A percentile compares a stretch with the other conserved stretches of the same genome.
phyloP scores from a whole-genome alignment of 2,797 vertebrate genomes.

The Gymnodraco acuticeps region DNA sequence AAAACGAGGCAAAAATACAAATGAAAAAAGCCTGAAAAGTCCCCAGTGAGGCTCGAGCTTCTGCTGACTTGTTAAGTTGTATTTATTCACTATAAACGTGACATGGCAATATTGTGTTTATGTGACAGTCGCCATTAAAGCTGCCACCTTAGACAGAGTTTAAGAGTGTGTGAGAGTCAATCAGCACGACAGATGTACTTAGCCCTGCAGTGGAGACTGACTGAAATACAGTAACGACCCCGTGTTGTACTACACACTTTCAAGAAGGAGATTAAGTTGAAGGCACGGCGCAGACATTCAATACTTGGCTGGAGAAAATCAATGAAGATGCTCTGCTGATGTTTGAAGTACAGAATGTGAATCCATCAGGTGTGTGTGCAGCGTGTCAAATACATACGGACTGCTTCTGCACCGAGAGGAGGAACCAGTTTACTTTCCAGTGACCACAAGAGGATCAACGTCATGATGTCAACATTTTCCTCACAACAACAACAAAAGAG shows the following conservation, averaged over 20 bases:
- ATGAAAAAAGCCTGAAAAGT: too few species aligned
- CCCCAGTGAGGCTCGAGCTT: background rate
- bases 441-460: too few species aligned
- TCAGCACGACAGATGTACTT: constrained; percentile 32
- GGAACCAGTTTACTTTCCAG: too few species aligned
- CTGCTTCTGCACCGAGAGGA: too few species aligned
- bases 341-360: constrained; percentile 7
- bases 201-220: constrained; percentile 25
- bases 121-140: background rate
- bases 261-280: constrained; percentile 39
- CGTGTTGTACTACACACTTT: constrained; percentile 36
- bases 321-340: constrained; percentile 37
- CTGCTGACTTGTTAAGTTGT: background rate
- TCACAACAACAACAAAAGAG: too few species aligned
- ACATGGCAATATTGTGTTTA: background rate
- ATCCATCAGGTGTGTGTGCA: constrained; percentile 4
- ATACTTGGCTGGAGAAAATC: constrained; percentile 48
- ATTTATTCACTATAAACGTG: constrained; percentile 1
- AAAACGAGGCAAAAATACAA: too few species aligned
- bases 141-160: background rate
- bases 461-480: too few species aligned
- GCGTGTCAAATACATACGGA: background rate
- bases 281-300: constrained; percentile 31
- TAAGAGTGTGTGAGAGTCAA: constrained; percentile 23
- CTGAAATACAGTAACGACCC: constrained; percentile 37